Evolutionary conservation across 2,113 vertebrate genomes (phyloP).

Genomic region (Acinonyx jubatus): DNA sequence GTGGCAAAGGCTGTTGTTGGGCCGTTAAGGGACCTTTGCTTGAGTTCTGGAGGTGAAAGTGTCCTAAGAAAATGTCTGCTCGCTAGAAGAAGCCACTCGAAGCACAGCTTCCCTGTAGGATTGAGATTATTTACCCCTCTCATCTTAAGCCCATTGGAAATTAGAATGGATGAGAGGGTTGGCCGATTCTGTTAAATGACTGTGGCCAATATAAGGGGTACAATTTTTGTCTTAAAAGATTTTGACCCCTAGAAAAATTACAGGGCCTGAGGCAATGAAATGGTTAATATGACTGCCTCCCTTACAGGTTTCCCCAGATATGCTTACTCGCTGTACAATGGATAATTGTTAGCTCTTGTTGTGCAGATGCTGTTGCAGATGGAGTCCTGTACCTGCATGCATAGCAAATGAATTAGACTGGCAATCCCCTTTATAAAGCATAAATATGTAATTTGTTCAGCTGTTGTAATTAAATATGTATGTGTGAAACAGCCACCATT

Average conservation of each 20-base stretch:
- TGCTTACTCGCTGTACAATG: conserved; percentile 89
- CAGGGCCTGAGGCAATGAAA: conserved; percentile 83
- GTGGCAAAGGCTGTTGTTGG: not conserved
- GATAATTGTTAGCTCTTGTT: conserved; percentile 93
- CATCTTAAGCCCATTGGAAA: not conserved
- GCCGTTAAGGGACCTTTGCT: not conserved
- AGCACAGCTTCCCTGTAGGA: not conserved
- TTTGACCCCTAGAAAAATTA: not conserved
- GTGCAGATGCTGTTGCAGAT: conserved; percentile 98
- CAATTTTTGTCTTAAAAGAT: conserved; percentile 37
- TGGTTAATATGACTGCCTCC: conserved; percentile 86
- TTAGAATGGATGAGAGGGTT: not conserved
- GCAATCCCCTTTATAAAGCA: conserved; percentile 96
- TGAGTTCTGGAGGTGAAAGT: not conserved
- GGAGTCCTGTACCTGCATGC: conserved; percentile 97
- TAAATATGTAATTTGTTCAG: conserved; percentile 99
- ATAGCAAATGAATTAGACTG: conserved; percentile 95
- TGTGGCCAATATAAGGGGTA: not conserved
- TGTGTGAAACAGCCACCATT: conserved; percentile 96
- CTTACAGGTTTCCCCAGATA: conserved; percentile 90
- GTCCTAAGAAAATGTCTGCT: not conserved
- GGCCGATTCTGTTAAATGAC: not conserved
- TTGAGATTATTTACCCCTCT: not conserved
- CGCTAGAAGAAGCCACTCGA: not conserved
- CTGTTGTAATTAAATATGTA: conserved; percentile 99